Conservation (phyloP, 2,888 invertebrate species). For the Stenoptilia bipunctidactyla region DNA sequence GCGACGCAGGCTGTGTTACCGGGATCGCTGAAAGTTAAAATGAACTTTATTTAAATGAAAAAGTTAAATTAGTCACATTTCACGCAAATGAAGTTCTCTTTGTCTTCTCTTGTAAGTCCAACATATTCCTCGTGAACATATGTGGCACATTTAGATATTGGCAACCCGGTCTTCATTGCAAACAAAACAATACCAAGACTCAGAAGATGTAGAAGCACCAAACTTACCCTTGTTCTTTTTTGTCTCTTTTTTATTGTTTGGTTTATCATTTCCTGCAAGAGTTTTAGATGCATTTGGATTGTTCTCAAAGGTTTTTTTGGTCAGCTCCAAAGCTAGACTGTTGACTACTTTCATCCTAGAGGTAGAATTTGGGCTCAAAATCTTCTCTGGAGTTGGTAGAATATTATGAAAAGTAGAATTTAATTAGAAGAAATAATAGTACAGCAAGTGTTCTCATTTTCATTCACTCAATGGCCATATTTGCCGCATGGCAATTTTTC, state of each 20-base stretch:
- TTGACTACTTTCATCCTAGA: too few relatives aligned
- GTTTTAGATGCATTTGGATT: too few relatives aligned
- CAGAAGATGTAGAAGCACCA: constrained; percentile 2
- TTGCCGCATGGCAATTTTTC: too few relatives aligned
- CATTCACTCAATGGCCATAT: too few relatives aligned
- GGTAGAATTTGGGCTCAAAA: too few relatives aligned
- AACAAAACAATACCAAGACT: constrained; percentile 1
- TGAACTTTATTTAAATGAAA: not conserved
- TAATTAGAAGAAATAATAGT: too few relatives aligned
- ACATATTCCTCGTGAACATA: not conserved
- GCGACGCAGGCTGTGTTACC: too few relatives aligned
- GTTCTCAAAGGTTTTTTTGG: constrained; percentile 4
- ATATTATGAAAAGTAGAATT: too few relatives aligned
- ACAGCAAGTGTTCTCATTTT: too few relatives aligned
- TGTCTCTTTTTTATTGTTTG: constrained; percentile 1
- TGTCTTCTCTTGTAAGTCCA: constrained; percentile 1
- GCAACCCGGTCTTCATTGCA: constrained; percentile 2
- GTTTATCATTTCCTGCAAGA: constrained; percentile 4
- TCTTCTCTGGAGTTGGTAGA: too few relatives aligned
- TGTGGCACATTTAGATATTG: constrained; percentile 1
- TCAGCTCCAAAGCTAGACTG: constrained; percentile 6
- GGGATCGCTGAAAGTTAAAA: not conserved
- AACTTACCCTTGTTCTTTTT: constrained; percentile 1
- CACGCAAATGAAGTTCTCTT: not conserved
- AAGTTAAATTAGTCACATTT: constrained; percentile 1